phyloP scores from a whole-genome alignment of 2,888 invertebrate genomes.

The Volucella inflata region DNA sequence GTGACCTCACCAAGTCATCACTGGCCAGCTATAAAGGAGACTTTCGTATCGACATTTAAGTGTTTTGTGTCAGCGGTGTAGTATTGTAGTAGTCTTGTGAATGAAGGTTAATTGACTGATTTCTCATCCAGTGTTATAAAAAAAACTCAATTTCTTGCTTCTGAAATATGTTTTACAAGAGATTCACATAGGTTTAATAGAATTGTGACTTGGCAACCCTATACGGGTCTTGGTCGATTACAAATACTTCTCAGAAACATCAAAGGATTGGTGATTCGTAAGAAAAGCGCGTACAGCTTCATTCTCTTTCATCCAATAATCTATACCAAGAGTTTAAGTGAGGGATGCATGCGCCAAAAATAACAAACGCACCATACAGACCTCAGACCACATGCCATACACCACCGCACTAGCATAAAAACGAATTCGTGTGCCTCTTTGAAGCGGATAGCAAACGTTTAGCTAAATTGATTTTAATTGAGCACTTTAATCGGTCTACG shows the following conservation, averaged over 20 bases:
- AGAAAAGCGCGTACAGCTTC: constrained; percentile 12
- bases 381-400: too few species aligned
- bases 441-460: constrained; percentile 80
- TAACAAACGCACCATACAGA: constrained; percentile 40
- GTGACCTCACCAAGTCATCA: too few species aligned
- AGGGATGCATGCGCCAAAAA: constrained; percentile 60
- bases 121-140: too few species aligned
- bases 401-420: constrained; percentile 1
- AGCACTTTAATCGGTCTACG: constrained; percentile 76
- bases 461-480: constrained; percentile 83
- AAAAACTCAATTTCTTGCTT: neutral
- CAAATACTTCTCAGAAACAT: constrained; percentile 65
- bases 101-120: too few species aligned
- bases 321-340: constrained; percentile 4
- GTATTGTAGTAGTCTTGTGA: too few species aligned
- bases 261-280: constrained; percentile 41
- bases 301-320: neutral
- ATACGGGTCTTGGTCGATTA: constrained; percentile 15
- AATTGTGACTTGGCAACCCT: constrained; percentile 42
- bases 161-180: neutral
- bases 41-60: neutral
- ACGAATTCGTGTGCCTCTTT: constrained; percentile 26
- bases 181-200: neutral
- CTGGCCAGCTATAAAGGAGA: too few species aligned
- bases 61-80: too few species aligned